Evolutionary conservation across 2,113 vertebrate species (phyloP), one percentile per base, ranked within the genome.

Genomic region (Protomyctophum bolini): DNA sequence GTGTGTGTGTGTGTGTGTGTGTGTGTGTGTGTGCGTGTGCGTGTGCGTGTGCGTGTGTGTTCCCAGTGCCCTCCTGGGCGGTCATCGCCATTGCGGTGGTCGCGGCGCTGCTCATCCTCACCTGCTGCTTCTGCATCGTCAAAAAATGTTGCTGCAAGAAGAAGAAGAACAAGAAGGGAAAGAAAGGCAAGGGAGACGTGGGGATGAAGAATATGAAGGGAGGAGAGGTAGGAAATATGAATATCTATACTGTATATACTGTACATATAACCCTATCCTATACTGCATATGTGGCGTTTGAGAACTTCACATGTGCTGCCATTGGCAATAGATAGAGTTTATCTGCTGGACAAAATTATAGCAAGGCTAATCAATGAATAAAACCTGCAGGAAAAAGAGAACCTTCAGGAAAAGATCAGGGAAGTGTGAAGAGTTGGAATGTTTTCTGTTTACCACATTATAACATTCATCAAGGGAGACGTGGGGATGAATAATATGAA

Each of bases 101-200:
- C 0, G 95, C 94, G 0, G 97, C 96, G 62, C 91, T 98, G 59
- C 94, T 99, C 83, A 90, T 98, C 72, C 93, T 99, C 81, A 96
- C 96, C 70, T 99, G 97, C 88, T 99, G 97, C 94, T 96, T 99
- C 93, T 99, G 97, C 93, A 96, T 98, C 89, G 93, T 97, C 89
- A 99, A 99, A 92, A 99, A 99, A 85, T 98, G 97, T 92, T 98
- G 95, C 87, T 98, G 96, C 88, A 98, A 98, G 92, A 99, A 96
- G 94, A 98, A 96, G 94, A 99, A 97, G 92, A 97, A 95, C 92
- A 99, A 98, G 93, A 99, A 99, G 88, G 92, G 92, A 75, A 97
- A 98, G 91, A 99, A 99, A 79, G 96, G 96, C 51, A 99, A 99
- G 85, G 97, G 97, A 65, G 96, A 96, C 84, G 95, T 98, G 93